These are phyloP conservation scores for Oncopodura yosiiana DNA, from an alignment of 1,140 invertebrate genomes.

Conservation along the genomic window DNA sequence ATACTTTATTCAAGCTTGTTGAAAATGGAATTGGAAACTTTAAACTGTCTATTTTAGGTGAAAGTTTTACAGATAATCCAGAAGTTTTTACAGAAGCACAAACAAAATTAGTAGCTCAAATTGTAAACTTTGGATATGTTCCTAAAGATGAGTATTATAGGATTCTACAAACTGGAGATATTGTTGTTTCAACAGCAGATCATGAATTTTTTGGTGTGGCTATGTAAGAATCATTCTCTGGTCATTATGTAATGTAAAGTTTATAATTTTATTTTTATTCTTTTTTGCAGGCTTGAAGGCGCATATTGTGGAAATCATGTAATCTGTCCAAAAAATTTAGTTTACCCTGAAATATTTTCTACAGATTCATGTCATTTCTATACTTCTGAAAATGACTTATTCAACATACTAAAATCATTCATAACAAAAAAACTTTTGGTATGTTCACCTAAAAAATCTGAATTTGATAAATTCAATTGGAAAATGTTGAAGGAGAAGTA, in stretches of 20 bases:
- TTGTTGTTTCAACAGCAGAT: slow-evolving; percentile 60
- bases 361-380: slow-evolving; percentile 49
- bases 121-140: slow-evolving; percentile 54
- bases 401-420: slow-evolving; percentile 45
- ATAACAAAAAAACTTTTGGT: too few relatives aligned
- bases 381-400: slow-evolving; percentile 47
- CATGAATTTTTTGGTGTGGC: slow-evolving; percentile 70
- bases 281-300: slow-evolving; percentile 53
- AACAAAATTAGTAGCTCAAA: slow-evolving; percentile 44
- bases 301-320: slow-evolving; percentile 57
- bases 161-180: slow-evolving; percentile 48
- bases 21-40: slow-evolving; percentile 47
- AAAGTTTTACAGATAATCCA: slow-evolving; percentile 50
- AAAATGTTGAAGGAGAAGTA: too few relatives aligned
- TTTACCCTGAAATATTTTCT: slow-evolving; percentile 66
- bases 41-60: slow-evolving; percentile 52
- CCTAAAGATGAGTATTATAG: slow-evolving; percentile 50
- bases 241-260: slow-evolving; percentile 4
- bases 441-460: too few relatives aligned
- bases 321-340: slow-evolving; percentile 55
- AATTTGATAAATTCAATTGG: too few relatives aligned
- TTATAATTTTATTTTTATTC: slow-evolving; percentile 21
- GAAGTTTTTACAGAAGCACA: slow-evolving; percentile 47
- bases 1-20: slow-evolving; percentile 48
- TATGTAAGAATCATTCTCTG: slow-evolving; percentile 46